phyloP scores from a whole-genome alignment of 53 echinoderm and acorn worm species.

The Paelopatides confundens region DNA sequence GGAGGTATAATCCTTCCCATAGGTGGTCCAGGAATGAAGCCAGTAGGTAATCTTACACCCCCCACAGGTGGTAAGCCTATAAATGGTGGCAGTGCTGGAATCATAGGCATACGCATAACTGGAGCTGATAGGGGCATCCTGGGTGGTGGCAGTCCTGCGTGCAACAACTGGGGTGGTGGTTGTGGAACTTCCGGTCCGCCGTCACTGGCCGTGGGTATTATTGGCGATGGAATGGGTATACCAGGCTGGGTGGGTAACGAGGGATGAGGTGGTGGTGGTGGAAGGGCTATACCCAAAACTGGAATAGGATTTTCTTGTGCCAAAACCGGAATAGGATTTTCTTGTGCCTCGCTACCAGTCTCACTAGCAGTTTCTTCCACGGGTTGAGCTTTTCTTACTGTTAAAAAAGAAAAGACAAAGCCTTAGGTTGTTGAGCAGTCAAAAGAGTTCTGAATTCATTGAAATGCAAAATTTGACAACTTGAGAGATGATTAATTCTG shows the following conservation, averaged over 20 bases:
- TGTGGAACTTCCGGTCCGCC: conserved; percentile 21
- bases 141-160: conserved; percentile 47
- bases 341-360: conserved; percentile 12
- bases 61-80: conserved; percentile 75
- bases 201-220: conserved; percentile 16
- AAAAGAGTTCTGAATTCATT: no score
- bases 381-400: conserved; percentile 13
- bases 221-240: conserved; percentile 32
- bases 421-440: background rate
- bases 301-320: no score
- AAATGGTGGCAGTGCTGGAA: conserved; percentile 80
- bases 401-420: background rate
- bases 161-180: conserved; percentile 51
- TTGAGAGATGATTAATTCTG: no score
- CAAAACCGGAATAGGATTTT: conserved; percentile 10
- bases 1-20: conserved; percentile 75
- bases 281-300: conserved; percentile 16
- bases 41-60: conserved; percentile 81
- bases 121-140: conserved; percentile 51
- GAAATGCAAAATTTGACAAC: no score
- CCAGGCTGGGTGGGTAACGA: conserved; percentile 27
- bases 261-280: conserved; percentile 29
- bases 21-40: conserved; percentile 77
- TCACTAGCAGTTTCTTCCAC: conserved; percentile 14
- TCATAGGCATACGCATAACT: conserved; percentile 84